Evolutionary conservation across 2,113 vertebrate species (phyloP).

Genomic region (Elephantulus edwardii): DNA sequence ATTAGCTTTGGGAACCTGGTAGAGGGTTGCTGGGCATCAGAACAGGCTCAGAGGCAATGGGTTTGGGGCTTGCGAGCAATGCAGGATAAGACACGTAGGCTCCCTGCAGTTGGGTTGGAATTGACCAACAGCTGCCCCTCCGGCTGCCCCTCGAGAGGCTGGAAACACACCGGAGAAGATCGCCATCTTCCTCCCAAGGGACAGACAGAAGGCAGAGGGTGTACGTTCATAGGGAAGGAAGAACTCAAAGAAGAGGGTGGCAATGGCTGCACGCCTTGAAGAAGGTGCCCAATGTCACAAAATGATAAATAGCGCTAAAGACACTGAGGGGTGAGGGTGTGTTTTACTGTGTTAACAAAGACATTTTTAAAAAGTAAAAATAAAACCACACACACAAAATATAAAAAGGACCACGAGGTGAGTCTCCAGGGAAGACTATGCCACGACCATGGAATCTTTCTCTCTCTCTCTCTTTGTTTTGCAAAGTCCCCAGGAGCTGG

Average conservation of each 20-base stretch:
- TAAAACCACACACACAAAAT: background rate
- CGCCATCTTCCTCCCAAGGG: too few relatives aligned
- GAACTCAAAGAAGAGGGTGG: background rate
- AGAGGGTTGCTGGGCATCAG: too few relatives aligned
- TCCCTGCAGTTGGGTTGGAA: too few relatives aligned
- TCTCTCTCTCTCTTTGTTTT: background rate
- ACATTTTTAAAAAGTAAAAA: background rate
- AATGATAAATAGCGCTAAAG: background rate
- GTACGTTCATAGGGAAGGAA: background rate
- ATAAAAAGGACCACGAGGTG: background rate
- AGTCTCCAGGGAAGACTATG: background rate
- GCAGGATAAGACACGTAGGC: too few relatives aligned
- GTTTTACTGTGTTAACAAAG: background rate
- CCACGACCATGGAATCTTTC: background rate
- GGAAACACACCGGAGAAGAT: too few relatives aligned
- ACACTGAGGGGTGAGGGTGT: background rate
- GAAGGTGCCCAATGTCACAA: background rate
- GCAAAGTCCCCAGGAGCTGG: conserved; percentile 42
- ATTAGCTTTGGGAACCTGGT: too few relatives aligned
- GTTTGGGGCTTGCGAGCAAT: too few relatives aligned
- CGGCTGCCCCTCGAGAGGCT: too few relatives aligned
- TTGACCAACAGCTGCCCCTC: too few relatives aligned
- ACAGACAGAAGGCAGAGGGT: background rate
- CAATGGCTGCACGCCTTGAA: background rate
- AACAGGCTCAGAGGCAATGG: too few relatives aligned